phyloP scores from a whole-genome alignment of 2,113 vertebrate species.

The Tachysurus fulvidraco region DNA sequence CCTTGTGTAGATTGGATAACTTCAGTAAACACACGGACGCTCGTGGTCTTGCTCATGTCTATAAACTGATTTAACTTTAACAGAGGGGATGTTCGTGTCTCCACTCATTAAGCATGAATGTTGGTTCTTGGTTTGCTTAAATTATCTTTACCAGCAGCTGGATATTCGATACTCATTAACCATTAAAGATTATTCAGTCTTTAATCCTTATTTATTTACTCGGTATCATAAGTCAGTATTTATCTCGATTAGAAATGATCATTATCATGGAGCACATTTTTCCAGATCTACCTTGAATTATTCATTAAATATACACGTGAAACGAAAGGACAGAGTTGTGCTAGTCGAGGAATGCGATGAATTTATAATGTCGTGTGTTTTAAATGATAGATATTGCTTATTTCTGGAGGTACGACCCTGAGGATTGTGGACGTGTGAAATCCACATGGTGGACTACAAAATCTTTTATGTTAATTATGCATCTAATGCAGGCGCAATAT shows the following conservation, averaged over 20 bases:
- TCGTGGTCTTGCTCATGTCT: neutral
- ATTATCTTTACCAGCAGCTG: neutral
- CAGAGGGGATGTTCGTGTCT: neutral
- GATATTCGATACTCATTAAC: neutral
- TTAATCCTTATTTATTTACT: neutral
- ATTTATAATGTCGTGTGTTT: neutral
- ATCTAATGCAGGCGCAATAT: neutral
- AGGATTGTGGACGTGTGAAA: neutral
- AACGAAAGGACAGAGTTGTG: neutral
- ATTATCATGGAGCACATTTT: neutral
- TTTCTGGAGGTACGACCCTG: neutral
- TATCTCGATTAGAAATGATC: neutral
- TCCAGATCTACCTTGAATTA: neutral
- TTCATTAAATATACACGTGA: neutral
- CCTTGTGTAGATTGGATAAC: neutral
- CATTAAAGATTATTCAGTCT: neutral
- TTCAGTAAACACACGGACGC: neutral
- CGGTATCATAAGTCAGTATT: neutral
- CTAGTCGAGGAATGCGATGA: neutral
- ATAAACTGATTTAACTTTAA: neutral
- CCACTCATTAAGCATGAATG: neutral
- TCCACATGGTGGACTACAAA: neutral
- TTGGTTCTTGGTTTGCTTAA: neutral
- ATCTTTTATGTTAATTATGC: neutral
- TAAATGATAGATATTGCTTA: neutral